phyloP scores from a whole-genome alignment of 2,888 invertebrate species.

The Lasioglossum marginatum region DNA sequence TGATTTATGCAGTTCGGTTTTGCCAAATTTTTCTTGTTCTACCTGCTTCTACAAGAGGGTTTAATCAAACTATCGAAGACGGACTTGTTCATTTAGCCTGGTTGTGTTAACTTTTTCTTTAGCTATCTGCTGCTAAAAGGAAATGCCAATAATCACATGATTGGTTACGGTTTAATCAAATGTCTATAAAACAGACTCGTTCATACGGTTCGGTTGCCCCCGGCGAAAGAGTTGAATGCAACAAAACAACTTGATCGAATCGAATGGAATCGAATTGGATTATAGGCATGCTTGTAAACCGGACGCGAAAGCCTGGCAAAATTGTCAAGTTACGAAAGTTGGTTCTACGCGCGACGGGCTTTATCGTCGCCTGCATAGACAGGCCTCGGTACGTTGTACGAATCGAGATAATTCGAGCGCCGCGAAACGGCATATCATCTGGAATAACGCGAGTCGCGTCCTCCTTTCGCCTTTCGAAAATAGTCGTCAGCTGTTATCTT shows the following conservation, averaged over 20 bases:
- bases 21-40: neutral
- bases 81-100: neutral
- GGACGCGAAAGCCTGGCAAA: constrained; percentile 3
- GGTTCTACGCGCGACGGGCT: constrained; percentile 6
- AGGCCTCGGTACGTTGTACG: neutral
- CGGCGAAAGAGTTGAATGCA: neutral
- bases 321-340: constrained; percentile 21
- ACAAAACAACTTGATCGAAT: neutral
- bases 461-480: constrained; percentile 21
- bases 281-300: neutral
- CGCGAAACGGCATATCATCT: neutral
- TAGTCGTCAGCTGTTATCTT: constrained; percentile 12
- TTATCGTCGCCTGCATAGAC: constrained; percentile 37
- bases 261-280: neutral
- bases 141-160: neutral
- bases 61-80: neutral
- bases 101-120: neutral
- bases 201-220: neutral
- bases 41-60: neutral
- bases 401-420: constrained; percentile 15
- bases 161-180: neutral
- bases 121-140: neutral
- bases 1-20: neutral
- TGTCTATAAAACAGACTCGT: neutral
- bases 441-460: neutral